phyloP scores from a whole-genome alignment of 2,113 vertebrate species.

The Cricetomys ansorgei region DNA sequence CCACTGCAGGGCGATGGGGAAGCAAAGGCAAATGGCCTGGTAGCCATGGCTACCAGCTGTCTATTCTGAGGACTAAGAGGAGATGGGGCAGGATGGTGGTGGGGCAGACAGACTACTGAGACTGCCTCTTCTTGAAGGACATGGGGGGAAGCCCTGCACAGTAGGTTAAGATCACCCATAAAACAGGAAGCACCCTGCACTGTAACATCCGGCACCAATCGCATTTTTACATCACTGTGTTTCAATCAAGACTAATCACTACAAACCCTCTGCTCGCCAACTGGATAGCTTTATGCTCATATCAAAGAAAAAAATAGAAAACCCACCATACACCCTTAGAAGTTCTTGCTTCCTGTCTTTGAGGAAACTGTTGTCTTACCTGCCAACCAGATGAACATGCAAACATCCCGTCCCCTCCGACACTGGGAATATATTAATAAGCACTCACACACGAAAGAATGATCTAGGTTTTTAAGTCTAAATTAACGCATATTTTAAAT shows the following conservation, averaged over 20 bases:
- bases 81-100: not conserved
- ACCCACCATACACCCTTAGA: not conserved
- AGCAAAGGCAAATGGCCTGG: not conserved
- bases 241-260: not conserved
- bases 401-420: not conserved
- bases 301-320: not conserved
- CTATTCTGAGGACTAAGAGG: not conserved
- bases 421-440: conserved; percentile 8
- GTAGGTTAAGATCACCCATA: too few relatives aligned
- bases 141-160: not conserved
- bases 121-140: not conserved
- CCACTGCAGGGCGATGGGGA: not conserved
- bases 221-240: conserved; percentile 36
- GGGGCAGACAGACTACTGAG: not conserved
- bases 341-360: conserved; percentile 16
- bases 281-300: not conserved
- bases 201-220: not conserved
- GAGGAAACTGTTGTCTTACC: conserved; percentile 34
- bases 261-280: not conserved
- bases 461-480: not conserved
- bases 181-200: not conserved
- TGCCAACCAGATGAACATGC: conserved; percentile 22
- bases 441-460: conserved; percentile 5
- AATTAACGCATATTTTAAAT: not conserved
- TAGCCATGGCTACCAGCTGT: not conserved